Evolutionary conservation across 2,888 invertebrate genomes (phyloP), one percentile per base, ranked within the genome.

Genomic region (Metacarcinus magister): DNA sequence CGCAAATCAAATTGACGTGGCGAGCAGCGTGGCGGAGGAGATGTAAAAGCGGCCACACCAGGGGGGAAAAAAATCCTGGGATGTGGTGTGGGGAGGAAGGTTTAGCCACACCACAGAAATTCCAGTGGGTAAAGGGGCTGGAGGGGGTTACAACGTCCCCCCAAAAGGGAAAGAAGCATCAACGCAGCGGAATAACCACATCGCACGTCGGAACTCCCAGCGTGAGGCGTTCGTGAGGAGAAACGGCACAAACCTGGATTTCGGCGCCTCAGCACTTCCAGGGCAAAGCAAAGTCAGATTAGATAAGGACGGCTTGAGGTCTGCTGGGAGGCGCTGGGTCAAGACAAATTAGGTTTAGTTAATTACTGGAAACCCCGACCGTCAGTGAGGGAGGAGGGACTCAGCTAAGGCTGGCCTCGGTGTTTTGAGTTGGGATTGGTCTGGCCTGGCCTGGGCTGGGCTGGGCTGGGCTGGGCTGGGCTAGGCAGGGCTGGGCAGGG

Each of bases 301-400:
- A 82, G 82, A 82, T 82, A 82, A 82, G 82, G 32, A 82, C 28
- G 82, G 67, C n/a, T 32, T 82, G 32, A 32, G 82, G 82, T 28
- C 82, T 82, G 82, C 32, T 10, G 82, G 82, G 82, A 82, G 82
- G 82, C 82, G 82, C 23, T 16, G 23, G 82, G 82, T 32, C 82
- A 32, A 82, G 82, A 82, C 82, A 82, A 82, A 82, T 82, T 82
- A 82, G 82, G 82, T 82, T 82, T 28, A 82, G 82, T 82, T 82
- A 82, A 82, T 82, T 82, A 82, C 82, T 32, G 82, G 82, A 82
- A 28, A 82, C 28, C 82, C 32, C 28, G 32, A 2, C 28, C 82
- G 82, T 82, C 82, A 82, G 82, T 28, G 82, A 82, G 82, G 82
- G 10, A 32, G 28, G 82, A 10, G 82, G 32, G 82, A 10, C 10